A percentile compares a stretch with the other conserved stretches of the same genome.
These are phyloP conservation scores for Zalophus californianus DNA, from an alignment of 2,797 vertebrate species.

Conservation along the genomic window DNA sequence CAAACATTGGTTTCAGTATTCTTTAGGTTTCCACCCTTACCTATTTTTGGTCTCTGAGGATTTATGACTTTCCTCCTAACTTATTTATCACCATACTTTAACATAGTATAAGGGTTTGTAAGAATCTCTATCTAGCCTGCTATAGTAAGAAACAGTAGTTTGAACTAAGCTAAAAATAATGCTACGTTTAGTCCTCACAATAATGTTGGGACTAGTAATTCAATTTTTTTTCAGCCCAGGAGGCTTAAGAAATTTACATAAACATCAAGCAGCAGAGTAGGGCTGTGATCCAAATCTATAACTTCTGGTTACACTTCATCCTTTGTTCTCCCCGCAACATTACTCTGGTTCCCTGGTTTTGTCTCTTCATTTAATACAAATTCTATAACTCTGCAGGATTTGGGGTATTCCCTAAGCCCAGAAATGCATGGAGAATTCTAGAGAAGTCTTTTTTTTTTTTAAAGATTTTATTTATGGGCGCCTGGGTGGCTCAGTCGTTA, in stretches of 20 bases:
- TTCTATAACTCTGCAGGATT: not conserved
- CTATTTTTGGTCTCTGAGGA: constrained; percentile 25
- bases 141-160: not conserved
- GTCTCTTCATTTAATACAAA: not conserved
- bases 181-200: not conserved
- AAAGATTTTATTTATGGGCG: too few relatives aligned
- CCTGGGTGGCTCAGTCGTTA: too few relatives aligned
- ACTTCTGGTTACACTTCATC: not conserved
- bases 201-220: not conserved
- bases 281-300: not conserved
- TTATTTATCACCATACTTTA: not conserved
- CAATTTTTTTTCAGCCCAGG: not conserved
- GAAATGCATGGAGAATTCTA: not conserved
- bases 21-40: not conserved
- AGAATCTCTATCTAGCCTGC: not conserved
- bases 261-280: not conserved
- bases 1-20: not conserved
- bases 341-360: not conserved
- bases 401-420: not conserved
- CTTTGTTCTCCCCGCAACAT: not conserved
- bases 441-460: not conserved
- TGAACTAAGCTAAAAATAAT: not conserved
- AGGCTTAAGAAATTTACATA: not conserved
- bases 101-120: not conserved
- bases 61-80: constrained; percentile 28